Evolutionary conservation across 2,113 vertebrate species (phyloP), one percentile per base, ranked within the genome.

Genomic region (Lanius collurio): DNA sequence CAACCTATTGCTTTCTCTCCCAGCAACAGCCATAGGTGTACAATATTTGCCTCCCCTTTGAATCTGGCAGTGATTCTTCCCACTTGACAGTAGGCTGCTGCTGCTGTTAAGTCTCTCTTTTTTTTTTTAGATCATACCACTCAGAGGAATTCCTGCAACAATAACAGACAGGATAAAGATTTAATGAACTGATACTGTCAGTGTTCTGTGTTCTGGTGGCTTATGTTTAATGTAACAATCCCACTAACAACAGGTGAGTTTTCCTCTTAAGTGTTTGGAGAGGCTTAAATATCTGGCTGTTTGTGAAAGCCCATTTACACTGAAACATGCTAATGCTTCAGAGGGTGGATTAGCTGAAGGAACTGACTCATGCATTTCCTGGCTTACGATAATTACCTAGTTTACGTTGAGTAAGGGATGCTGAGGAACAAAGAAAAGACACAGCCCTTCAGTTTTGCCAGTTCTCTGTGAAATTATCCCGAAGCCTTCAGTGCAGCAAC

Each of bases 141-240:
- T 95, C 52, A 26, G 33, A 30, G 59, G 59, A 69, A 93, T 70
- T 94, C 73, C n/a, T 79, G 37, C 39, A 78, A 77, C 53, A 89
- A 42, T 82, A 88, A 56, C 19, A 85, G 87, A 41, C 16, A 44
- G 79, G 92, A 93, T 76, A 94, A 95, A 82, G 81, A 79, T 95
- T 96, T 96, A 95, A 96, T 93, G 71, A 90, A 92, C 91, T 71
- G 82, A 92, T 96, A 81, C 26, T 97, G 53, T 93, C 84, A 80
- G 4, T 77, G 71, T 93, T 85, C 79, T 63, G 26, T 76, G 71
- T 71, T 89, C 78, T 89, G 93, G 83, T 95, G 67, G 71, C 85
- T 97, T 95, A 94, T 96, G 73, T 91, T 91, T 97, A 90, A 93
- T 94, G 69, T 69, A 94, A 83, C 39, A 68, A 89, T 89, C 47